Percentiles rank a stretch among this genome's conserved stretches.
phyloP scores from a whole-genome alignment of 2,797 vertebrate species.

The Pseudochirops cupreus region DNA sequence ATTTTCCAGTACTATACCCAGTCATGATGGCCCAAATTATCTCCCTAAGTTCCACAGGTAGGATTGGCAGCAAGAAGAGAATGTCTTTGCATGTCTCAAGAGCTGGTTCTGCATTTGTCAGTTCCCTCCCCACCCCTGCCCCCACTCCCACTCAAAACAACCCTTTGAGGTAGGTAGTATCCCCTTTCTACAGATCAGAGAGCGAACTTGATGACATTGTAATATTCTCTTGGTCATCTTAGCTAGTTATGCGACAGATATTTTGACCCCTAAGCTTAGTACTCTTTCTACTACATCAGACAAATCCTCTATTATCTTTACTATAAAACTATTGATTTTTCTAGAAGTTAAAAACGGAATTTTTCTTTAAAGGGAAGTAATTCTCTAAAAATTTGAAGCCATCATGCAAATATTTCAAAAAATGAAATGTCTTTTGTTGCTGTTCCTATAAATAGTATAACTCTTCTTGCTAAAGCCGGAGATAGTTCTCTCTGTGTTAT shows the following conservation, averaged over 20 bases:
- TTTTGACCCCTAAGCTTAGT: background rate
- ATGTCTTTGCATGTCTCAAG: background rate
- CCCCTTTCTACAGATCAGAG: background rate
- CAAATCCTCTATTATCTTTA: background rate
- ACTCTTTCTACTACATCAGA: background rate
- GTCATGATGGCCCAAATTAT: background rate
- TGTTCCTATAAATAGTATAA: background rate
- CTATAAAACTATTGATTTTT: background rate
- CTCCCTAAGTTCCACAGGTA: background rate
- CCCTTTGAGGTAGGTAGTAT: background rate
- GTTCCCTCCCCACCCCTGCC: background rate
- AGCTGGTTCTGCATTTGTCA: background rate
- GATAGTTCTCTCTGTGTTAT: background rate
- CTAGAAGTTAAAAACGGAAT: background rate
- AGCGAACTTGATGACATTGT: background rate
- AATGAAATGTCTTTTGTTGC: fast-evolving
- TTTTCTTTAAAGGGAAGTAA: background rate
- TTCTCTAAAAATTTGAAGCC: background rate
- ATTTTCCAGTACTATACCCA: background rate
- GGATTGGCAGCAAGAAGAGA: background rate
- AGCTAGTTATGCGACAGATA: background rate
- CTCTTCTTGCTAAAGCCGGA: background rate
- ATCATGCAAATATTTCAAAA: background rate
- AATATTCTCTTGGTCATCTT: background rate
- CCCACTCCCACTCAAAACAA: background rate